Conservation (phyloP, 2,888 invertebrate species). For the Melolontha melolontha region DNA sequence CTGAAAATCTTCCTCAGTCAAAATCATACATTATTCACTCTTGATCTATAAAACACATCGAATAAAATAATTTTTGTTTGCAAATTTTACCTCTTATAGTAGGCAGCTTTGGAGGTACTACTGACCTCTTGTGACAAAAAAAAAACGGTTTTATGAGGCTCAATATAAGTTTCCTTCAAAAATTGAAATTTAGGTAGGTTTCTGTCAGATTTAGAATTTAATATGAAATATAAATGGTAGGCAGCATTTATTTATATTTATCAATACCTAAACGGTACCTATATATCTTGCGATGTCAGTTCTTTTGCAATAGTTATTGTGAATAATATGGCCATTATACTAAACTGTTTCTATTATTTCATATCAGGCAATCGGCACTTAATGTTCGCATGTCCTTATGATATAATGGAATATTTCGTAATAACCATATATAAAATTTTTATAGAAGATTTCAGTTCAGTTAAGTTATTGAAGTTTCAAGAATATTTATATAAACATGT, state of each 20-base stretch:
- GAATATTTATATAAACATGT: slow-evolving; percentile 9
- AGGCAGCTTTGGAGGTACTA: too few species aligned
- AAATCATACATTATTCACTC: too few species aligned
- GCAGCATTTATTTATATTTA: slow-evolving; percentile 2
- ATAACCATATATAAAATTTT: neutral
- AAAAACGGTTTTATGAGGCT: too few species aligned
- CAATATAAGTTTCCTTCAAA: too few species aligned
- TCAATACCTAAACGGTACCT: neutral
- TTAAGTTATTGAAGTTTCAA: slow-evolving; percentile 4
- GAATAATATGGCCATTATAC: slow-evolving; percentile 12
- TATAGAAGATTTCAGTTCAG: neutral
- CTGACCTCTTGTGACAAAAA: too few species aligned
- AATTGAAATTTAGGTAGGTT: too few species aligned
- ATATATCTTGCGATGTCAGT: slow-evolving; percentile 6
- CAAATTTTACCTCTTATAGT: too few species aligned
- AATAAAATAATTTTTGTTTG: too few species aligned
- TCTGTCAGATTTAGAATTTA: too few species aligned
- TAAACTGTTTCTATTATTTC: slow-evolving; percentile 9
- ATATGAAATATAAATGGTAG: too few species aligned
- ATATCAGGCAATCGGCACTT: slow-evolving; percentile 14
- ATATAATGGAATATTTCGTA: neutral
- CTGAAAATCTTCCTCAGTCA: too few species aligned
- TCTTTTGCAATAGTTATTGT: slow-evolving; percentile 6
- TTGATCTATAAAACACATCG: too few species aligned
- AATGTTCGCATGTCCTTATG: slow-evolving; percentile 21